phyloP scores from a whole-genome alignment of 2,113 vertebrate species.

The Phyllopteryx taeniolatus region DNA sequence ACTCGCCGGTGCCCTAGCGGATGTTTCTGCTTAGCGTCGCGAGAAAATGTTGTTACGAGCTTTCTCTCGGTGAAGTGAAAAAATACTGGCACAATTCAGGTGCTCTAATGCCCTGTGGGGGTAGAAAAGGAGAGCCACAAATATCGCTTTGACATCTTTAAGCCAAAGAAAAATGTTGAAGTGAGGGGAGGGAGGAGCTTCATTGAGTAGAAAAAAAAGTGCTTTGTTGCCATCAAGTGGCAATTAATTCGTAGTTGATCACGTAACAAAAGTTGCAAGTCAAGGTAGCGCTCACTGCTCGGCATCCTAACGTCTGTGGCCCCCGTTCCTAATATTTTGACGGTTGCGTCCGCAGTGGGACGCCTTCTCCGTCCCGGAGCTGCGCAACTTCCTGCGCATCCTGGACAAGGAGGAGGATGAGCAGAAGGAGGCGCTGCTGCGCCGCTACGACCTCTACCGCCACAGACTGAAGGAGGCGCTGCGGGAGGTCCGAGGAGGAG shows the following conservation, averaged over 20 bases:
- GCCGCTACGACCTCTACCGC: constrained; percentile 81
- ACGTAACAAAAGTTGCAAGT: not conserved
- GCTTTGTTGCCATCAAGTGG: not conserved
- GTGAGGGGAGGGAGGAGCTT: too few relatives aligned
- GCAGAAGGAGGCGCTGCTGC: constrained; percentile 77
- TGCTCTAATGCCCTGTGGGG: too few relatives aligned
- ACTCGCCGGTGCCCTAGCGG: too few relatives aligned
- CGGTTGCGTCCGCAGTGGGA: constrained; percentile 81
- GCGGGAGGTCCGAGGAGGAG: constrained; percentile 55
- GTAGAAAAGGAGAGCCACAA: too few relatives aligned
- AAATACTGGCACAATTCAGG: too few relatives aligned
- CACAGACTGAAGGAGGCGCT: constrained; percentile 87
- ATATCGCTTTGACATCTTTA: too few relatives aligned
- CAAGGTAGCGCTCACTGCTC: not conserved
- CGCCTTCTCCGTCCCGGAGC: constrained; percentile 91
- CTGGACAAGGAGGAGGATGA: constrained; percentile 92
- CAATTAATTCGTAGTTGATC: not conserved
- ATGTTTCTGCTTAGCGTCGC: too few relatives aligned
- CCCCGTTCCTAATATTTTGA: not conserved
- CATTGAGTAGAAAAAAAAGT: too few relatives aligned
- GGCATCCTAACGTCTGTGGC: too few relatives aligned
- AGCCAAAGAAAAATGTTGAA: too few relatives aligned
- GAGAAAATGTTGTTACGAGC: too few relatives aligned
- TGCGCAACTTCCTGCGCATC: constrained; percentile 92
- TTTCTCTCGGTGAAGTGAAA: too few relatives aligned